Evolutionary conservation across 2,797 vertebrate species (phyloP).

Genomic region (Sphenopsis melanotis): DNA sequence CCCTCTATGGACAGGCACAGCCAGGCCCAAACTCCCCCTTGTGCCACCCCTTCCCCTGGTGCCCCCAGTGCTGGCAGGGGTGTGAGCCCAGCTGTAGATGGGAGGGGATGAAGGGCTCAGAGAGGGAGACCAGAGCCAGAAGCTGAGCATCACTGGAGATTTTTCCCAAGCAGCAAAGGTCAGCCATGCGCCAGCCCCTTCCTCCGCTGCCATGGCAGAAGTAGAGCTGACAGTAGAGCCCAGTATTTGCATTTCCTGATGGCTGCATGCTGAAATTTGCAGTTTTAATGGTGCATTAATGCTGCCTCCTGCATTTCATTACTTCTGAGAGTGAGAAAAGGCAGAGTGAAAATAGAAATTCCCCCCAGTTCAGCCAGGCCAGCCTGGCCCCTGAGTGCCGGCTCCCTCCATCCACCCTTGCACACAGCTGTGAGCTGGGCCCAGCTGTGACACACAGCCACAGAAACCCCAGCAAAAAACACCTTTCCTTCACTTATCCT

Average conservation of each 20-base stretch:
- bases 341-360: not conserved
- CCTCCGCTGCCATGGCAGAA: not conserved
- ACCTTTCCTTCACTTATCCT: not conserved
- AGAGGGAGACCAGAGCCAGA: not conserved
- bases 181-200: conserved; percentile 5
- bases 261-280: conserved; percentile 47
- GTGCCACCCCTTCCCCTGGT: not conserved
- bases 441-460: fast-evolving
- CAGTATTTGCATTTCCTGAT: conserved; percentile 38
- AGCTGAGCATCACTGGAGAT: not conserved
- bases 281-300: conserved; percentile 53
- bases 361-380: not conserved
- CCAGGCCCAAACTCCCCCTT: not conserved
- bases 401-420: not conserved
- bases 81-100: fast-evolving
- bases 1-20: fast-evolving
- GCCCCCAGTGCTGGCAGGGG: not conserved
- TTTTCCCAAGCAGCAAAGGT: not conserved
- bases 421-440: fast-evolving
- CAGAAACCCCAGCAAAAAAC: not conserved
- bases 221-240: not conserved
- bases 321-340: not conserved
- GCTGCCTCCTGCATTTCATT: conserved; percentile 54
- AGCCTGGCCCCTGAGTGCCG: not conserved
- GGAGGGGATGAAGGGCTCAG: not conserved